Conservation (phyloP, 1,140 invertebrate genomes). For the Eubasilissa regina region DNA sequence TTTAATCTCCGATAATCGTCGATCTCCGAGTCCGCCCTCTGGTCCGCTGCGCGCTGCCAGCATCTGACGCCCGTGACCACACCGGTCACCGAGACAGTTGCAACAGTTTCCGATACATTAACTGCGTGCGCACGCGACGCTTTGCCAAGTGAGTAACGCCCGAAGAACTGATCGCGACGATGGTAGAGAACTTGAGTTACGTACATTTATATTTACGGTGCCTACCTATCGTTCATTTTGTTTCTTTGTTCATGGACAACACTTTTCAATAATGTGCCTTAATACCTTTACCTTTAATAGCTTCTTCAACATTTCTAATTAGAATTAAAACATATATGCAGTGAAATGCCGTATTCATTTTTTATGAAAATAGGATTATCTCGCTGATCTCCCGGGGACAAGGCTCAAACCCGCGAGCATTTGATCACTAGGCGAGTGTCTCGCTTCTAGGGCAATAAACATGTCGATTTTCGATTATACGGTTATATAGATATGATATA, state of each 20-base stretch:
- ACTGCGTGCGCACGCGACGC: background rate
- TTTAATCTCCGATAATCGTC: background rate
- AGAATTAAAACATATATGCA: too few relatives aligned
- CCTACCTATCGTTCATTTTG: too few relatives aligned
- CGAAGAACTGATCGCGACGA: background rate
- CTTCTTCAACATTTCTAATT: too few relatives aligned
- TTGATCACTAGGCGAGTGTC: too few relatives aligned
- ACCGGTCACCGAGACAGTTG: background rate
- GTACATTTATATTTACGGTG: background rate
- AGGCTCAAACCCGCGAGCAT: too few relatives aligned
- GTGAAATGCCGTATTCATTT: too few relatives aligned
- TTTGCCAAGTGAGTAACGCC: slow-evolving; percentile 15
- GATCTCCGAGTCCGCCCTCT: background rate
- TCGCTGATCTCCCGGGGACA: too few relatives aligned
- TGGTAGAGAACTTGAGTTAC: slow-evolving; percentile 35
- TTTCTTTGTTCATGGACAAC: background rate
- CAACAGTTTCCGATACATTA: slow-evolving; percentile 11
- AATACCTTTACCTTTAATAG: too few relatives aligned
- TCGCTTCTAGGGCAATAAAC: too few relatives aligned
- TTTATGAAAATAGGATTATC: too few relatives aligned
- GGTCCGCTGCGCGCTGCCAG: background rate
- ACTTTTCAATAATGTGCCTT: background rate
- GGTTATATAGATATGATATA: too few relatives aligned
- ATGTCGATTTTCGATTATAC: too few relatives aligned
- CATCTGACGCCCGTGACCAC: background rate